phyloP scores from a whole-genome alignment of 2,888 invertebrate species.

The Troilus luridus region DNA sequence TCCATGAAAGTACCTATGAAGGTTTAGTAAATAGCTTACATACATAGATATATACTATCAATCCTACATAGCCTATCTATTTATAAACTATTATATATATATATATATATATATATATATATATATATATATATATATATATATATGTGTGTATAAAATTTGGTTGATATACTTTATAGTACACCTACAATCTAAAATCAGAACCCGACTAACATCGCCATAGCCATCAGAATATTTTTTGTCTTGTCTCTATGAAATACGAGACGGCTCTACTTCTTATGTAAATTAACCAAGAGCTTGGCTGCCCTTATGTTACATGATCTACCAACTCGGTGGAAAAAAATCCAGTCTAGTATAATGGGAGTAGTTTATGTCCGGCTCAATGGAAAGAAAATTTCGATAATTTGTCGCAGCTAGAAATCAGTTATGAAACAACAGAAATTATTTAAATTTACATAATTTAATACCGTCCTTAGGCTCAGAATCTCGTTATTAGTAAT shows the following conservation, averaged over 20 bases:
- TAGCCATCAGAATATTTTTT: not conserved
- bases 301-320: conserved; percentile 19
- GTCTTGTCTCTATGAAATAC: not conserved
- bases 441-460: not conserved
- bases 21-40: no score
- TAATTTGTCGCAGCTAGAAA: not conserved
- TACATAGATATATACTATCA: no score
- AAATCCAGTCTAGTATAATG: not conserved
- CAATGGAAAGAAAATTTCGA: not conserved
- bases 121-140: no score
- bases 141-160: no score
- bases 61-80: no score
- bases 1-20: no score
- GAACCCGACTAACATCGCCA: not conserved
- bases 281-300: not conserved
- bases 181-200: not conserved
- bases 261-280: not conserved
- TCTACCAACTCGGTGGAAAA: not conserved
- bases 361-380: not conserved
- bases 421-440: not conserved
- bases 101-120: no score
- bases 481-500: not conserved
- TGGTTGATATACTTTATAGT: no score
- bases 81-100: no score
- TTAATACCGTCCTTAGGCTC: not conserved